Percentiles rank a stretch among this genome's conserved stretches.
Conservation (phyloP, 53 echinoderm and acorn worm genomes). For the Pentamera pediparva region DNA sequence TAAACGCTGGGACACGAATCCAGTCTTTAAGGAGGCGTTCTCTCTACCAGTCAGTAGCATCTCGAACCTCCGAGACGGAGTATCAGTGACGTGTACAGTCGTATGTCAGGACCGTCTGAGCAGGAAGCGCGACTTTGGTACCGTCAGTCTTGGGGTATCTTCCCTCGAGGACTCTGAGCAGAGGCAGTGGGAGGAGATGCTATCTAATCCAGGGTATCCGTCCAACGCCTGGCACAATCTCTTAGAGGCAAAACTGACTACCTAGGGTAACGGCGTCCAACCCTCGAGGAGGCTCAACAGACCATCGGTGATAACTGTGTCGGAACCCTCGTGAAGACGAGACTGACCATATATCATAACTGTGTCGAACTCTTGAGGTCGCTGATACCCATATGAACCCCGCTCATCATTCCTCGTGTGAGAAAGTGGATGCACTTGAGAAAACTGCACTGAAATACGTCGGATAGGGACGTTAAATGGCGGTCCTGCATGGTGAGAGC, state of each 20-base stretch:
- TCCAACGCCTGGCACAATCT: conserved; percentile 55
- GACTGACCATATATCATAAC: too few relatives aligned
- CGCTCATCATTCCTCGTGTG: too few relatives aligned
- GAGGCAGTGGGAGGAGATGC: conserved; percentile 44
- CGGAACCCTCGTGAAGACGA: too few relatives aligned
- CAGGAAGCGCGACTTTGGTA: conserved; percentile 37
- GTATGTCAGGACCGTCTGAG: conserved; percentile 27
- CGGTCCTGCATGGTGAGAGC: too few relatives aligned
- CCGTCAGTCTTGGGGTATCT: conserved; percentile 56
- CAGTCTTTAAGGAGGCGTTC: conserved; percentile 69
- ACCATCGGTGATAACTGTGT: too few relatives aligned
- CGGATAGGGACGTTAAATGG: too few relatives aligned
- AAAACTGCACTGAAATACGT: too few relatives aligned
- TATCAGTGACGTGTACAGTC: conserved; percentile 53
- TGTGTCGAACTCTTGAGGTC: too few relatives aligned
- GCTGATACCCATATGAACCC: too few relatives aligned
- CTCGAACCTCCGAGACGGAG: conserved; percentile 57
- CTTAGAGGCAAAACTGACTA: background rate
- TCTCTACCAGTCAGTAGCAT: conserved; percentile 52
- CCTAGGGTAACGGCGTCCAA: too few relatives aligned
- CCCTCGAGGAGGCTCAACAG: too few relatives aligned
- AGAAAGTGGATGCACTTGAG: too few relatives aligned
- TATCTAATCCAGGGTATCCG: conserved; percentile 41
- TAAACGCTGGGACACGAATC: conserved; percentile 29
- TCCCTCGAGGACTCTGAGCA: conserved; percentile 39